Conservation (phyloP, 2,797 vertebrate species). For the Hippopotamyrus pictus region DNA sequence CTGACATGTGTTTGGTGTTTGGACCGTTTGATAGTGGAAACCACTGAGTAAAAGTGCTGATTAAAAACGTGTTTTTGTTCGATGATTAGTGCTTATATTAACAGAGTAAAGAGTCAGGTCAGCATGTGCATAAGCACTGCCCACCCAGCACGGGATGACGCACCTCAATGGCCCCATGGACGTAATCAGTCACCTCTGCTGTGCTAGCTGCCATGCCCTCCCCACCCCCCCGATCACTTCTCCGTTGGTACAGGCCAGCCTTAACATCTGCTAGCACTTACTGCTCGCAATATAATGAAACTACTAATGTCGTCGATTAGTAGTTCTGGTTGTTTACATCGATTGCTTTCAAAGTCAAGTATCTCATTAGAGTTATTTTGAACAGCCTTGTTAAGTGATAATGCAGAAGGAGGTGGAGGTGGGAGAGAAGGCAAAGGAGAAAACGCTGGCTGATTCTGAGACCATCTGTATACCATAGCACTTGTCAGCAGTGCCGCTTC, state of each 20-base stretch:
- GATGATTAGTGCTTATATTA: not conserved
- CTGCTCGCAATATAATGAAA: constrained; percentile 23
- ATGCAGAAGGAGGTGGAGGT: constrained; percentile 11
- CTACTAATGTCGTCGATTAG: constrained; percentile 51
- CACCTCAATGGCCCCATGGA: not conserved
- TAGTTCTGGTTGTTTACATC: constrained; percentile 38
- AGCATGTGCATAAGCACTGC: not conserved
- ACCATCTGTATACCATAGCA: not conserved
- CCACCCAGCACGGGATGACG: not conserved
- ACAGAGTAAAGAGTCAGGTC: not conserved
- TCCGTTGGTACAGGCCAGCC: not conserved
- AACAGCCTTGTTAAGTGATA: constrained; percentile 24
- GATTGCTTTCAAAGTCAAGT: constrained; percentile 44
- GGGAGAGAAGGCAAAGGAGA: not conserved
- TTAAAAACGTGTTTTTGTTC: not conserved
- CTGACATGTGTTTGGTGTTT: not conserved
- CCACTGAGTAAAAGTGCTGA: not conserved
- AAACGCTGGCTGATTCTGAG: not conserved
- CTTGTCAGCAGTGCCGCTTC: not conserved
- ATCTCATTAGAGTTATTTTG: constrained; percentile 40
- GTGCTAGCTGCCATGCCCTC: not conserved
- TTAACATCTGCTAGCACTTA: not conserved
- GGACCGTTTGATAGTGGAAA: not conserved
- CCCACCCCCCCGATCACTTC: not conserved
- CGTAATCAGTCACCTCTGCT: not conserved